phyloP scores from a whole-genome alignment of 2,888 invertebrate species.

The Chromoteleia sp. region DNA sequence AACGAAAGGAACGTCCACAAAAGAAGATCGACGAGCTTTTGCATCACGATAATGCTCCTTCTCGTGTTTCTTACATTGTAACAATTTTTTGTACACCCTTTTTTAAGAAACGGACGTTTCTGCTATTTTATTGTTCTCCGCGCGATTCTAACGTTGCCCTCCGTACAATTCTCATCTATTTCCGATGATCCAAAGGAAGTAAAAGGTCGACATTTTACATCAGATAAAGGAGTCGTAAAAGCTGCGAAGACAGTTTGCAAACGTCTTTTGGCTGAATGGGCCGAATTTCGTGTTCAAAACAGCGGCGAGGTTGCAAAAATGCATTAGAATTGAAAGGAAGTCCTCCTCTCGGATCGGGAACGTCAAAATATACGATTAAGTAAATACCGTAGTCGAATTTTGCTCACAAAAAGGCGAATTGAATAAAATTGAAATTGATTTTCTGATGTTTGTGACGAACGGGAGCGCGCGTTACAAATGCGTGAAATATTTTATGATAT shows the following conservation, averaged over 20 bases:
- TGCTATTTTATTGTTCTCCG: slow-evolving; percentile 9
- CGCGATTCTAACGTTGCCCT: slow-evolving; percentile 2
- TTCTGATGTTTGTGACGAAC: slow-evolving; percentile 8
- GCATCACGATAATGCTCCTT: slow-evolving; percentile 29
- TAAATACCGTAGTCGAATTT: slow-evolving; percentile 10
- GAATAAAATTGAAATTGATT: slow-evolving; percentile 24
- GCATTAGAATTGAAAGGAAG: slow-evolving; percentile 28
- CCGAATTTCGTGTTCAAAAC: slow-evolving; percentile 28
- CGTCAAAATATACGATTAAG: slow-evolving; percentile 19
- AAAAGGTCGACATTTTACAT: slow-evolving; percentile 36
- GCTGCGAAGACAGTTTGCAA: slow-evolving; percentile 35
- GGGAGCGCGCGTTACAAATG: not conserved
- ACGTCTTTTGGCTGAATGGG: slow-evolving; percentile 28
- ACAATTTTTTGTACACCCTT: not conserved
- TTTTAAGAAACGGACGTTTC: slow-evolving; percentile 12
- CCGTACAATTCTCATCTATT: slow-evolving; percentile 28
- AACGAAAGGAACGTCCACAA: slow-evolving; percentile 26
- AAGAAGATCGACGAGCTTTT: slow-evolving; percentile 37
- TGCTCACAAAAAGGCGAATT: not conserved
- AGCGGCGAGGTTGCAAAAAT: slow-evolving; percentile 12
- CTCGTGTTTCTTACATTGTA: slow-evolving; percentile 27
- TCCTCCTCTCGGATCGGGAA: slow-evolving; percentile 9
- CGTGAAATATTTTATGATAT: slow-evolving; percentile 29
- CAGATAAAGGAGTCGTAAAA: slow-evolving; percentile 34
- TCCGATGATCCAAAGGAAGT: slow-evolving; percentile 20